Evolutionary conservation across 2,113 vertebrate genomes (phyloP), one percentile per base, ranked within the genome.

Genomic region (Trematomus loennbergii): DNA sequence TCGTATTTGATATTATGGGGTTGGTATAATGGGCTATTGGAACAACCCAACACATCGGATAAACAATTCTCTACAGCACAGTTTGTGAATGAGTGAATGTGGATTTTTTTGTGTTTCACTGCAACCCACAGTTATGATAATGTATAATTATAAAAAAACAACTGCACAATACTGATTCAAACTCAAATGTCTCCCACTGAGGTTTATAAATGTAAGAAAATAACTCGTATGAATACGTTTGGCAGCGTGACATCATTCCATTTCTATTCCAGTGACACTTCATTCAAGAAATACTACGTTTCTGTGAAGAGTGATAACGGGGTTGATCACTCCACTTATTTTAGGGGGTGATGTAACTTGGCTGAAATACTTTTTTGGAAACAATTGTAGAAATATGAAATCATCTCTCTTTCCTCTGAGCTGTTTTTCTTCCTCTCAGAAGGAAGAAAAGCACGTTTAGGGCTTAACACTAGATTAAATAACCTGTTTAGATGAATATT

Each of bases 401-500:
- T 85, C 76, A 84, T 81, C 60, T 59, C 12, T 64, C 36, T 65
- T 85, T 73, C 43, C 58, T 75, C 12, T 65, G 43, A 48, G 72
- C 52, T 54, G 36, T 67, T 86, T 81, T 84, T 60, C 45, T 59
- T 67, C 49, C 20, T 52, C 58, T 62, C 5, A 48, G 48, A 74
- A 29, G n/a, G 18, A 9, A 8, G 52, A 48, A 43, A 55, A 13
- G 36, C 46, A 15, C 54, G 66, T 63, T 78, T 75, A 59, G 53
- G 73, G 78, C 72, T 88, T 65, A 50, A 40, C 49, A 57, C 60
- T 22, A 49, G 82, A 90, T 89, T 79, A 79, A 88, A 84, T 86
- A 80, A 88, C 83, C 60, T 79, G 73, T 85, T 91, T 66, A 48
- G 86, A 68, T 57, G 67, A 85, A 65, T 78, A 87, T 82, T 91